Conservation (phyloP, 2,888 invertebrate genomes). For the Drosophila diplacantha region DNA sequence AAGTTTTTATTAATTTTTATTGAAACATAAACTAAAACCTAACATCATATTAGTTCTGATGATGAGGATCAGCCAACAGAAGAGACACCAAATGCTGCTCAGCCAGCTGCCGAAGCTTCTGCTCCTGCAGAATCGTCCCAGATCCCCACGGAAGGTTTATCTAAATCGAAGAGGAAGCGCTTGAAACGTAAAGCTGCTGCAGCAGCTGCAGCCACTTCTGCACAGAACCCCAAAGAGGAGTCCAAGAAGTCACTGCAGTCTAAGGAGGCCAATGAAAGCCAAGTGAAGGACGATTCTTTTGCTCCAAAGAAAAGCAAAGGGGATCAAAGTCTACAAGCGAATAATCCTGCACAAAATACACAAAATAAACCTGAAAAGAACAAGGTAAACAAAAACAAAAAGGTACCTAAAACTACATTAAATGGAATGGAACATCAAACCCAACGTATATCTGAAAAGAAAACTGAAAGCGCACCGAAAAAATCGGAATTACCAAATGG, state of each 20-base stretch:
- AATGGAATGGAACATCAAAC: not conserved
- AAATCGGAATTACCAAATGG: not conserved
- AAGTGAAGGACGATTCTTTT: not conserved
- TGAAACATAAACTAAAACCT: not conserved
- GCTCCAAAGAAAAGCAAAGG: conserved; percentile 9
- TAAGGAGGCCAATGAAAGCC: not conserved
- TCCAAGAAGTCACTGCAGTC: not conserved
- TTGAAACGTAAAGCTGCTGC: conserved; percentile 63
- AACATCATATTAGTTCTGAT: conserved; percentile 63
- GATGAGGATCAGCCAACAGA: conserved; percentile 63
- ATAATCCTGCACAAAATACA: not conserved
- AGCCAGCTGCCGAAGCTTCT: conserved; percentile 1
- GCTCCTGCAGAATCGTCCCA: conserved; percentile 1
- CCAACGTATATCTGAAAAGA: not conserved
- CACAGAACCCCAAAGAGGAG: not conserved
- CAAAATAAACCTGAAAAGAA: not conserved
- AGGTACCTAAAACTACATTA: not conserved
- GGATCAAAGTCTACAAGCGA: not conserved
- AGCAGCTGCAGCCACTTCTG: conserved; percentile 7
- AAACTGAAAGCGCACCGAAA: not conserved
- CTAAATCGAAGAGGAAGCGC: conserved; percentile 60
- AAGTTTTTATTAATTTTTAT: conserved; percentile 18
- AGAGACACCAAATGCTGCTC: not conserved
- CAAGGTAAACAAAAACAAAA: not conserved
- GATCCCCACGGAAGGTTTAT: conserved; percentile 41